These are phyloP conservation scores for Pituophis catenifer DNA, from an alignment of 2,113 vertebrate genomes.

Conservation along the genomic window DNA sequence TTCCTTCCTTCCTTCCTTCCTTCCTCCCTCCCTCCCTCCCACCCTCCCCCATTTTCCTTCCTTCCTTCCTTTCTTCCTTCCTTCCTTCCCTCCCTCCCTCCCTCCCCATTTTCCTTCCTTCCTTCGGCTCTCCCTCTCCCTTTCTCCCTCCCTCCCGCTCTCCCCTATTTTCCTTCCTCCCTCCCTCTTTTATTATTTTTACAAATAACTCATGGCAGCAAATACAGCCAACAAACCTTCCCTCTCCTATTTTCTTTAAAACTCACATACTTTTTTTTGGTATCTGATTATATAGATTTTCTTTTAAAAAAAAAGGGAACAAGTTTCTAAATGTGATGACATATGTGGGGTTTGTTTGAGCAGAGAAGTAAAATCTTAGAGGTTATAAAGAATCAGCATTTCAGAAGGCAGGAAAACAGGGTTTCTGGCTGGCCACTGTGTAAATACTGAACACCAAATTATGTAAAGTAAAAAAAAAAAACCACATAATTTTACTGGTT, in stretches of 20 bases:
- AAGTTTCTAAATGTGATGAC: background rate
- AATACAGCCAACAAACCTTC: too few species aligned
- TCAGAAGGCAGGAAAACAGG: background rate
- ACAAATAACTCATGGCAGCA: too few species aligned
- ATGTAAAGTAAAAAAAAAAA: background rate
- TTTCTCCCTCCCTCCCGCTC: too few species aligned
- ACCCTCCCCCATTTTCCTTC: rapidly evolving
- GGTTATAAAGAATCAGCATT: background rate
- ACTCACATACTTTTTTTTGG: background rate
- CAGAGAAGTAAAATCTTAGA: background rate
- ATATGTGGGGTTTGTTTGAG: background rate
- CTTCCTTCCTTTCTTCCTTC: too few species aligned
- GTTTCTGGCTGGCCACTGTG: background rate
- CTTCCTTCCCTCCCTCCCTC: rapidly evolving
- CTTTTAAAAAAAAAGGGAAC: background rate
- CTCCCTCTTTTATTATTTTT: too few species aligned
- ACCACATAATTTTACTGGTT: background rate
- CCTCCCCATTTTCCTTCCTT: too few species aligned
- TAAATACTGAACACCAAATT: background rate
- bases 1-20: too few species aligned
- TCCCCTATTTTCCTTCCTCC: too few species aligned
- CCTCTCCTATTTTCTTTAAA: background rate
- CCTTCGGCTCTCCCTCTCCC: rapidly evolving
- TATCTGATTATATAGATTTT: background rate
- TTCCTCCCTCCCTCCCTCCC: rapidly evolving